Evolutionary conservation across 2,113 vertebrate genomes (phyloP), one percentile per base, ranked within the genome.

Genomic region (Chitala chitala): DNA sequence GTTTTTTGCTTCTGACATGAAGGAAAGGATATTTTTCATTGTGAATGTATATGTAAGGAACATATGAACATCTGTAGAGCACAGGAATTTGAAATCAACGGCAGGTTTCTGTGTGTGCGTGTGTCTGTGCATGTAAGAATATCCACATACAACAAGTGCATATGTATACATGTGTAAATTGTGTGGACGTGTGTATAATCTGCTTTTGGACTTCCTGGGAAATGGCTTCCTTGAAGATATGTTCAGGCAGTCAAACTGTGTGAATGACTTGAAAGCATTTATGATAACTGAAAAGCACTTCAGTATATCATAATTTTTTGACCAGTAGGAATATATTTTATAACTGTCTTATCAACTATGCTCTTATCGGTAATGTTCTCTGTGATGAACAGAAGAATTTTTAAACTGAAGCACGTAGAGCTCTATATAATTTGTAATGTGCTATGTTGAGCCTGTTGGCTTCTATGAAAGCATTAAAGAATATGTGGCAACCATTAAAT

Each of bases 401-500:
- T n/a, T 75, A 58, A 75, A 79, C 82, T 77, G 77, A 46, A 77
- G 74, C 78, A 83, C 76, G 68, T 58, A 50, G 65, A 72, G 71
- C 48, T 68, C 66, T 77, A 69, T 68, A 69, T 77, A 69, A 83
- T 78, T 81, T 75, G 77, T 84, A 56, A 77, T 40, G 51, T 68
- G 64, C 38, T 46, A 68, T 46, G n/a, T 38, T 48, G 22, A 68
- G n/a, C 64, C 59, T 38, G 38, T 46, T 26, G 29, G 42, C 17
- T 68, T 48, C 29, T 75, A 59, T 79, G 77, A 80, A 68, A 81
- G 77, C 59, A 26, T 84, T 80, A 75, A 81, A 81, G 66, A 81
- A 76, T 80, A 79, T 84, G 77, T 82, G 64, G 78, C 79, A 76
- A 81, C 76, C 77, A 74, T 82, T 83, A 77, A 78, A 79, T 81